Conservation (phyloP, 2,797 vertebrate species). For the Scyliorhinus canicula region DNA sequence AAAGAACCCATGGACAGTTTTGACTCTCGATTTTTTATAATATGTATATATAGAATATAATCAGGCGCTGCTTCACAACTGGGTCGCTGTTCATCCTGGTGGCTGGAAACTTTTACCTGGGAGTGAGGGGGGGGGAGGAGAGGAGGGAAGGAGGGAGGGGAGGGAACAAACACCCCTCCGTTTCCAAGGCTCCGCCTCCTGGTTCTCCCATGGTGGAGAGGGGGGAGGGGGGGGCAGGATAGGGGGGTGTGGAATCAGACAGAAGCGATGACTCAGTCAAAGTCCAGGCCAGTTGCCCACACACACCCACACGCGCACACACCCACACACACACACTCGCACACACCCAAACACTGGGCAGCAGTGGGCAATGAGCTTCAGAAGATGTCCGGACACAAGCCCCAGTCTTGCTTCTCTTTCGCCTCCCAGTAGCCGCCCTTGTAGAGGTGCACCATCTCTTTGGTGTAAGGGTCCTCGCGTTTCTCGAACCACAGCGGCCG, state of each 20-base stretch:
- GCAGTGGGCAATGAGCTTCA: slow-evolving; percentile 46
- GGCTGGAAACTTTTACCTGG: background rate
- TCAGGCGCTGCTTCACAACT: background rate
- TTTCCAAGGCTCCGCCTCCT: background rate
- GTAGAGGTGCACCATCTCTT: slow-evolving; percentile 79
- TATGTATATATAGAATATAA: background rate
- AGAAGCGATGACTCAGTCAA: background rate
- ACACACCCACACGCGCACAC: background rate
- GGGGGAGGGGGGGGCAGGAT: no score
- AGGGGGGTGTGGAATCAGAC: background rate
- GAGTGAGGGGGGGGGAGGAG: background rate
- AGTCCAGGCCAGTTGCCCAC: background rate
- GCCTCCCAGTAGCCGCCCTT: slow-evolving; percentile 89
- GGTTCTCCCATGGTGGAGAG: background rate
- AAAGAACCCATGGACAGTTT: background rate
- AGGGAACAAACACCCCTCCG: background rate
- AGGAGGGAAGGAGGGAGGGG: background rate
- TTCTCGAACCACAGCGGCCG: slow-evolving; percentile 85
- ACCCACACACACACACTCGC: background rate
- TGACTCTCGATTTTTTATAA: background rate
- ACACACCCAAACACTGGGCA: background rate
- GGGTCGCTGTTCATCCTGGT: no score
- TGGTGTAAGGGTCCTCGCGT: slow-evolving; percentile 68
- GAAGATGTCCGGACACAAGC: slow-evolving; percentile 80
- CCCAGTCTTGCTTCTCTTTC: slow-evolving; percentile 81